Base-by-base conservation (phyloP, 2,888 invertebrate species). In the Hofmannophila pseudospretella region DNA sequence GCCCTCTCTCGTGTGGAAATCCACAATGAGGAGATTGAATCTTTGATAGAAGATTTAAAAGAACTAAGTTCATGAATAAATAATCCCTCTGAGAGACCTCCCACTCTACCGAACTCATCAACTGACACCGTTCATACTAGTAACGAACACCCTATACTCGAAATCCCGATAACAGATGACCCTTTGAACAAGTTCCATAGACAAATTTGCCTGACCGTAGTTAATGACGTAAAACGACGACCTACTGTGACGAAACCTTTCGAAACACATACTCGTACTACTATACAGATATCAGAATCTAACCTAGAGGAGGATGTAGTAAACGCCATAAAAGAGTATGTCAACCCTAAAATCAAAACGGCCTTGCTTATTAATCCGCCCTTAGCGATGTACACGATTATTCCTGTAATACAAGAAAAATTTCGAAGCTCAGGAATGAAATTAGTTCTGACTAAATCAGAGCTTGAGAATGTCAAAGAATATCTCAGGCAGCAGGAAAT, bases 331-430 rank as follows among this genome's bases (percentile, higher is more conserved):
- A 54, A 54, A 33, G 51, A 57, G 38, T 53, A 48, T 20, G 51
- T 58, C 0, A 37, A 51, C 10, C 55, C 57, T 0, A 58, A 53
- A 32, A 22, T 54, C 13, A 52, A 50, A 28, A 55, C 54, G 0
- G 55, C 19, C 1, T 10, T 60, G 10, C 2, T 49, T 0, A 47
- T 54, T 7, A 37, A 31, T 7, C 51, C 53, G 1, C 31, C 40
- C 0, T 10, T 45, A 12, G 40, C 16, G 0, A 45, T 56, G 44
- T 49, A 49, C 19, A 3, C 4, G 0, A 46, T 51, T 1, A 33
- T 54, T 2, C 51, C 51, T 8, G 47, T 54, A 1, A 36, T 51
- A 3, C 54, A 56, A 28, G 28, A 36, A 0, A 44, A 30, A 0
- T 53, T 57, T 30, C 51, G 41, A 34, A 52, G 32, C 12, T 49